Percentiles rank a stretch among this genome's conserved stretches.
These are phyloP conservation scores for Bungarus multicinctus DNA, from an alignment of 2,113 vertebrate genomes.

Conservation along the genomic window DNA sequence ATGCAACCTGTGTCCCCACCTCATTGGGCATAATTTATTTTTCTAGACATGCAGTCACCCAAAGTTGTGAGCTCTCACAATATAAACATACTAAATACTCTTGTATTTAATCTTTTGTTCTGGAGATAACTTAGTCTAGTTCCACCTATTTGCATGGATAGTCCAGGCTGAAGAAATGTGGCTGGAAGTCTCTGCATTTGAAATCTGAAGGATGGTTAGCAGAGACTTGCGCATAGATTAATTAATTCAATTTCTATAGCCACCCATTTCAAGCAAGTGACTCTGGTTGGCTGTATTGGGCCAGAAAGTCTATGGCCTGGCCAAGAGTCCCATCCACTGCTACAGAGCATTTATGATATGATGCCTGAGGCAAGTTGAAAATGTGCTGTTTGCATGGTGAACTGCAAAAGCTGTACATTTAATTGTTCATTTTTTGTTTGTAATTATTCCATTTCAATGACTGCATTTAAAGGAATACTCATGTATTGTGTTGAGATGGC, in stretches of 20 bases:
- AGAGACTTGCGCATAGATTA: background rate
- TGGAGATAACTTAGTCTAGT: background rate
- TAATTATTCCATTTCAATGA: background rate
- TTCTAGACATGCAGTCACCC: background rate
- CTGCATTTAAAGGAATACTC: background rate
- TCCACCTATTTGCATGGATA: background rate
- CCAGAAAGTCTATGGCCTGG: background rate
- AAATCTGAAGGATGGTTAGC: background rate
- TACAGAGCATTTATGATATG: background rate
- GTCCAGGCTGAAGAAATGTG: background rate
- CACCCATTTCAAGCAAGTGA: background rate
- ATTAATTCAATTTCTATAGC: background rate
- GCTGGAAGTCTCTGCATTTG: background rate
- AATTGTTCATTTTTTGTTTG: background rate
- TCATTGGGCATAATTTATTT: background rate
- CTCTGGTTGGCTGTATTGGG: background rate
- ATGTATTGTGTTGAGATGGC: background rate
- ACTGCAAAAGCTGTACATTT: background rate
- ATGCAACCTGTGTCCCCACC: background rate
- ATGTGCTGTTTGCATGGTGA: background rate
- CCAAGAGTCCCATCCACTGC: background rate
- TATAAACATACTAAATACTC: background rate
- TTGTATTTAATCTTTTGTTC: background rate
- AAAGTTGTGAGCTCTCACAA: background rate
- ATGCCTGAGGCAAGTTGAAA: background rate